Evolutionary conservation across 2,888 invertebrate genomes (phyloP), one percentile per base, ranked within the genome.

Genomic region (Dicranocentrus wangi): DNA sequence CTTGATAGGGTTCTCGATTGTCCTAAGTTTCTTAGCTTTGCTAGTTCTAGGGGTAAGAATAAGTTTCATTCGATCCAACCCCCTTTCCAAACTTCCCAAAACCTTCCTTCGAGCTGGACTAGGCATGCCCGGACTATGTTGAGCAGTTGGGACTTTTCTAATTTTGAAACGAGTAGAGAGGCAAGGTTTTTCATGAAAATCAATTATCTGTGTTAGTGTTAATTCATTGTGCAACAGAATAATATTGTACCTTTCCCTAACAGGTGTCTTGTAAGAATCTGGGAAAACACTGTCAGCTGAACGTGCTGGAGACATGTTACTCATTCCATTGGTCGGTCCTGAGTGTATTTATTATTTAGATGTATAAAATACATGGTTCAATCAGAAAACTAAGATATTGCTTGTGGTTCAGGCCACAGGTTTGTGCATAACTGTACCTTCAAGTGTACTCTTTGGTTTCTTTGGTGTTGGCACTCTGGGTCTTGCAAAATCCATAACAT

Each of bases 11-110:
- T 78, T 81, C 42, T 81, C 76, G 71, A 85, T 84, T 39, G 82
- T 81, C 78, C 85, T 82, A 23, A 82, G 71, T 47, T 86, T 85
- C 72, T 87, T 87, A 13, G 71, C 53, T 82, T 85, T 87, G 13
- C 73, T 77, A 8, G 84, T 88, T 85, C 91, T 90, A 0, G 94
- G 94, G 0, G 94, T 94, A 47, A 94, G 89, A 87, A 93, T 92
- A 85, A 91, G 91, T 84, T 92, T 90, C 84, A 94, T 91, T 80
- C 90, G 90, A 87, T 93, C 92, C 80, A 93, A 89, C 42, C 93
- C 92, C 78, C 93, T 90, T 88, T 94, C 94, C 76, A 94, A 90
- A 87, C 92, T 92, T 47, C 93, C 93, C 87, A 93, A 91, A 77
- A 94, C 90, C 87, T 92, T 92, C 73, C 91, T 90, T 25, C 83